A percentile compares a stretch with the other conserved stretches of the same genome.
Evolutionary conservation across 2,113 vertebrate species (phyloP).

Genomic region (Dicrurus megarhynchus): DNA sequence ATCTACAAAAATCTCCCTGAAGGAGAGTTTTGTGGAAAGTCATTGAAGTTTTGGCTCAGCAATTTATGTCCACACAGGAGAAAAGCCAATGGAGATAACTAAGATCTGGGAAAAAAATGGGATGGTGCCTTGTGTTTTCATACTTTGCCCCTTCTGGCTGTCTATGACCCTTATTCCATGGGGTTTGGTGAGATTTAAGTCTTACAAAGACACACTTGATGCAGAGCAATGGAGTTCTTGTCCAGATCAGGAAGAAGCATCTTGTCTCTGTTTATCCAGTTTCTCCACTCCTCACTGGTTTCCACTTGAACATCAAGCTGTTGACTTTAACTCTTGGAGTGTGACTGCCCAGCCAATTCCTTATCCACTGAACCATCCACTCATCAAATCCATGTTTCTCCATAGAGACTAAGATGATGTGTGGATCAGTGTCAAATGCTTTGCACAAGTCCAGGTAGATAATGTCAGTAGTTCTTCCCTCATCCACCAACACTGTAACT

Average conservation of each 20-base stretch:
- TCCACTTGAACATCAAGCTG: not conserved
- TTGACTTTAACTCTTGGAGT: not conserved
- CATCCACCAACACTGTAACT: not conserved
- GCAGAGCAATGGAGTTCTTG: not conserved
- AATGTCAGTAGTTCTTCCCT: accelerated
- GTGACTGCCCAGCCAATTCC: not conserved
- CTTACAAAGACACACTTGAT: not conserved
- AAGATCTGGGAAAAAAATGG: not conserved
- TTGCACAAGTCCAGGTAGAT: not conserved
- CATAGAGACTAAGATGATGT: not conserved
- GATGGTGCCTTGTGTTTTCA: not conserved
- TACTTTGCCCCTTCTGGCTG: not conserved
- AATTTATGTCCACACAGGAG: not conserved
- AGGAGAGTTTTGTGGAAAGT: not conserved
- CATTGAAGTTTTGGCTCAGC: not conserved
- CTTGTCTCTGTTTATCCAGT: not conserved
- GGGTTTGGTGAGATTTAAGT: not conserved
- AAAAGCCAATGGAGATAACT: not conserved
- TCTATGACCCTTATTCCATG: not conserved
- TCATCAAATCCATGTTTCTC: not conserved
- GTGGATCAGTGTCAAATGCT: not conserved
- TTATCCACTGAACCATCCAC: not conserved
- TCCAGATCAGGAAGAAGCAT: not conserved
- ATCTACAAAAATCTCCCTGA: not conserved
- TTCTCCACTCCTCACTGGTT: not conserved